Evolutionary conservation across 2,797 vertebrate genomes (phyloP).

Genomic region (Microcaecilia unicolor): DNA sequence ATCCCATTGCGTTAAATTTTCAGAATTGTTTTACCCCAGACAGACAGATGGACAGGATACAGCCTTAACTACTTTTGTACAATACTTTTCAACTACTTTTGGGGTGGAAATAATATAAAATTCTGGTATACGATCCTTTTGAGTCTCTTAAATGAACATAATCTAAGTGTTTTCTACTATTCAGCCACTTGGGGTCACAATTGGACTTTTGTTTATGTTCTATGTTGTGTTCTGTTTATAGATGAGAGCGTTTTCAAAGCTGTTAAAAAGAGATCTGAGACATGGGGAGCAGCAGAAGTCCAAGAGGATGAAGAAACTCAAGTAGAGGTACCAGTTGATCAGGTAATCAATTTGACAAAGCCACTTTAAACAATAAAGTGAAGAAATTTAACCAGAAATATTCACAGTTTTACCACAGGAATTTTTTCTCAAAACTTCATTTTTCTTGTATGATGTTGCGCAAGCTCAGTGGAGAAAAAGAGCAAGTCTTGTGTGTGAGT

Average conservation of each 20-base stretch:
- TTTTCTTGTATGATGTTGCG: slow-evolving; percentile 1
- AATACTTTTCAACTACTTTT: too few relatives aligned
- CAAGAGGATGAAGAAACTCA: slow-evolving; percentile 64
- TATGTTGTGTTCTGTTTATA: slow-evolving; percentile 14
- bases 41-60: too few relatives aligned
- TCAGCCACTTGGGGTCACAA: slow-evolving; percentile 51
- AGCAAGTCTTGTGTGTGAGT: too few relatives aligned
- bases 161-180: slow-evolving; percentile 12
- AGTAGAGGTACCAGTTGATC: slow-evolving; percentile 57
- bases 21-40: too few relatives aligned
- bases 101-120: too few relatives aligned
- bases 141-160: too few relatives aligned
- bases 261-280: slow-evolving; percentile 42
- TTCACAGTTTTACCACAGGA: accelerated
- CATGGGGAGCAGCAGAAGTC: slow-evolving; percentile 46
- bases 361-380: slow-evolving; percentile 19
- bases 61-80: too few relatives aligned
- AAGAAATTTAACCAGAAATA: not conserved
- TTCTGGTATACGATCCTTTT: too few relatives aligned
- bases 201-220: slow-evolving; percentile 32
- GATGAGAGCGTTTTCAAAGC: slow-evolving; percentile 61
- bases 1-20: too few relatives aligned
- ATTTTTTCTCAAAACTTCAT: not conserved
- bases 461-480: too few relatives aligned
- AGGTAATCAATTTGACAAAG: slow-evolving; percentile 40